These are phyloP conservation scores for Helleia helle DNA, from an alignment of 2,888 invertebrate genomes.

Conservation along the genomic window DNA sequence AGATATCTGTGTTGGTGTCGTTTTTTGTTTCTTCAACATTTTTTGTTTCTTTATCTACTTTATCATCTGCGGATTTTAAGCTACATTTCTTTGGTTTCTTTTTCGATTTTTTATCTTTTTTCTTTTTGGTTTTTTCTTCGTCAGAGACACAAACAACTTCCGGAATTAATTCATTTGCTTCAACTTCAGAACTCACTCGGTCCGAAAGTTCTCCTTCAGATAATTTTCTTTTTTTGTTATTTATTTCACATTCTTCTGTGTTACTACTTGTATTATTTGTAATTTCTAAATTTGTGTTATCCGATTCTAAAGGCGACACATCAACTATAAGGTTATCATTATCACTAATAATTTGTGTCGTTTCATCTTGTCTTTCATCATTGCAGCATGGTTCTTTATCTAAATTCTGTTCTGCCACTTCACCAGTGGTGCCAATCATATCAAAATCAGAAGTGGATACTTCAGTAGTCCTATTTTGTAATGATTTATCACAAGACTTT, in stretches of 20 bases:
- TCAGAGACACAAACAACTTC: conserved; percentile 72
- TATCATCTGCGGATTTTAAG: conserved; percentile 40
- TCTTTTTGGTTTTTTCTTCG: conserved; percentile 44
- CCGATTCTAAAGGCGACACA: too few species aligned
- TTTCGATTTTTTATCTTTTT: conserved; percentile 56
- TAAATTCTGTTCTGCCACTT: too few species aligned
- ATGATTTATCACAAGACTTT: too few species aligned
- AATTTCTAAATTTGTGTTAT: background rate
- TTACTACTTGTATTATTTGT: background rate
- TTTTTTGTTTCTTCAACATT: conserved; percentile 12
- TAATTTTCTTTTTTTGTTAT: conserved; percentile 25
- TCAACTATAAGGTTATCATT: too few species aligned
- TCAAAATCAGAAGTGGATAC: background rate
- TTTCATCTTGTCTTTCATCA: background rate
- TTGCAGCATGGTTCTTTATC: background rate
- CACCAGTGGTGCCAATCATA: too few species aligned
- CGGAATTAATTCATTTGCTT: conserved; percentile 60
- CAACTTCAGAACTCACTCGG: conserved; percentile 23
- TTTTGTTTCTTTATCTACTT: conserved; percentile 45
- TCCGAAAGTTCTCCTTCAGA: conserved; percentile 54
- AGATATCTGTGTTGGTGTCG: conserved; percentile 2
- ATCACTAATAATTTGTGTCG: background rate
- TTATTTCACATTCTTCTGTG: conserved; percentile 19
- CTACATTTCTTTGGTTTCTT: conserved; percentile 36
- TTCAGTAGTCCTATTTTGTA: background rate